Evolutionary conservation across 2,888 invertebrate genomes (phyloP), one percentile per base, ranked within the genome.

Genomic region (Tipula confusa): DNA sequence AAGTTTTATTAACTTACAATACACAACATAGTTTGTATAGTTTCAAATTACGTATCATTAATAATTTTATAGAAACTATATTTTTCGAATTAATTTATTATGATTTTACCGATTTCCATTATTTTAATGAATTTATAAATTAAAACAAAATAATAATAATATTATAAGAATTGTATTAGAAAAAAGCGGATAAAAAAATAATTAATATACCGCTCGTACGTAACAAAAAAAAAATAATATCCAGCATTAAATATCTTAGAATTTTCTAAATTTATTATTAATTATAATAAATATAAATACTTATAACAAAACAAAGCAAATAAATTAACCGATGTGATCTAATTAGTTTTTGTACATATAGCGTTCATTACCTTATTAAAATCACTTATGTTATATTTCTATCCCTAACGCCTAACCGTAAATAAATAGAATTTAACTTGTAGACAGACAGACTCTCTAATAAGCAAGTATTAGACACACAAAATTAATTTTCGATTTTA

Each of bases 261-360:
- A 24, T 64, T 64, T 64, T 64, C 11, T 24, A 64, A 64, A 64
- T 64, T 64, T 64, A 64, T 64, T 64, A 48, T 24, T 64, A 18
- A 64, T 64, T 64, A 24, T 64, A 43, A 33, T 33, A 33, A 6
- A 33, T 33, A n/a, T 33, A 33, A 33, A 33, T 43, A 15, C 5
- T 43, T 15, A 64, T 64, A 64, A 64, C 18, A 0, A 64, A 64
- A 24, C 24, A 64, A 64, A 64, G 24, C 64, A 64, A 64, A 64
- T 24, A 64, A 64, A 64, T 64, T 64, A 64, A 64, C 64, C 64
- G 64, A 64, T 64, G 64, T 64, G 64, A 64, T 64, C 64, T 64
- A 64, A 64, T 64, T 64, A 64, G 64, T 24, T 64, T 64, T 64
- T 64, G 64, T 64, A 64, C 64, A 64, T 24, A 64, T 64, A 64